Base-by-base conservation (phyloP, 2,888 invertebrate species). In the Dryobota labecula region DNA sequence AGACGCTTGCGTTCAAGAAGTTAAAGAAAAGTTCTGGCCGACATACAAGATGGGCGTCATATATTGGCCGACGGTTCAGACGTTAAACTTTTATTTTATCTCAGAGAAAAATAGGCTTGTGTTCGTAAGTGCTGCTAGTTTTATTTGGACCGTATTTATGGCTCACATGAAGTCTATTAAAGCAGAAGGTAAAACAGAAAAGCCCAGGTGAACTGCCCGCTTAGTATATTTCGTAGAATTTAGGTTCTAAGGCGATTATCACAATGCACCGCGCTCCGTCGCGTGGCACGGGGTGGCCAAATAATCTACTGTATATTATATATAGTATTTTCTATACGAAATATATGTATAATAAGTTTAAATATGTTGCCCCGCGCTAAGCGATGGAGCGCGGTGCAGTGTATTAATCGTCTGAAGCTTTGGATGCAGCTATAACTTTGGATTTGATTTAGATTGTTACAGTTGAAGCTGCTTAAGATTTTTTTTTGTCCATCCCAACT, bases 81-180 rank as follows among this genome's bases (percentile, higher is more conserved):
- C 98, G 0, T 88, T 98, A 0, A 98, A 98, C 89, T 98, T 98
- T 86, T 96, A 97, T 33, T 94, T 97, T 51, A 93, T 98, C 18
- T 96, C 97, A 0, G 98, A 98, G 86, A 97, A 96, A 82, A 98
- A 98, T 88, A 96, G 98, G 57, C 97, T 98, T 1, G 96, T 97
- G 1, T 98, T 98, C 81, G 97, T 97, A 0, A 97, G 98, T 82
- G 92, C 96, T 0, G 97, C 97, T 72, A 98, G 98, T 89, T 96
- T 98, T 70, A 91, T 97, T 43, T 98, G 98, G 98, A 98, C 98
- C 0, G 97, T 97, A 24, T 98, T 97, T 88, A 94, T 98, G 77
- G 97, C 98, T 0, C 98, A 98, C 83, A 97, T 98, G 97, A 98
- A 98, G 67, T 90, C 90, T 0, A 91, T 87, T 95, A 97, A 77